Conservation (phyloP, 2,888 invertebrate species). For the Drosophila birchii region DNA sequence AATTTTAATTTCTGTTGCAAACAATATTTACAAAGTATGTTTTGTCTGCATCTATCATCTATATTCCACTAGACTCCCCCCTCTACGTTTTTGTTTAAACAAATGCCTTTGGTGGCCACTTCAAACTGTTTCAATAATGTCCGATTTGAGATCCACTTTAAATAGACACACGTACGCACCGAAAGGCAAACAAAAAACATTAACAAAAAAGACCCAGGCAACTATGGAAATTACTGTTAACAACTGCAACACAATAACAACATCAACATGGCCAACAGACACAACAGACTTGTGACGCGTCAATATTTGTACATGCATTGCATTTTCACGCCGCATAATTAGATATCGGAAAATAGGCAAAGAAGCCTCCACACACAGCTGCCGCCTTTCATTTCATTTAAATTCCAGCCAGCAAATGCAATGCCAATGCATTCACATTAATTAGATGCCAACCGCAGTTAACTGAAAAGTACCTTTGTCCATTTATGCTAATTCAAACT, state of each 20-base stretch:
- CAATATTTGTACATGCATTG: constrained; percentile 81
- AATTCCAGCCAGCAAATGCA: constrained; percentile 52
- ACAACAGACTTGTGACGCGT: constrained; percentile 51
- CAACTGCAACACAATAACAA: constrained; percentile 35
- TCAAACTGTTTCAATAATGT: constrained; percentile 45
- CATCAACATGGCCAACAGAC: constrained; percentile 3
- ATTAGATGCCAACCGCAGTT: constrained; percentile 72
- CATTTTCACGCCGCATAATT: constrained; percentile 83
- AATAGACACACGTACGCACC: constrained; percentile 56
- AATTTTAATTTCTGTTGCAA: not conserved
- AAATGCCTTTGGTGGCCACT: constrained; percentile 42
- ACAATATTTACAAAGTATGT: constrained; percentile 2
- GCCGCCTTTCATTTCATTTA: constrained; percentile 44
- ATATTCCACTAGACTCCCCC: not conserved
- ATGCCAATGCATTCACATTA: constrained; percentile 49
- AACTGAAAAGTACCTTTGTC: constrained; percentile 52
- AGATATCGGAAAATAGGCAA: constrained; percentile 48
- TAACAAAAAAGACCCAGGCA: constrained; percentile 10
- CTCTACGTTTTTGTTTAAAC: constrained; percentile 55
- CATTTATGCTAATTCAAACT: constrained; percentile 41
- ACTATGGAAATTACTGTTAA: constrained; percentile 45
- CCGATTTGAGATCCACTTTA: constrained; percentile 59
- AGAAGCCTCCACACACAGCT: constrained; percentile 30
- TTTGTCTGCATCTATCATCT: constrained; percentile 31
- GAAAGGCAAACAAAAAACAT: constrained; percentile 29